Base-by-base conservation (phyloP, 2,113 vertebrate genomes). In the Mesitornis unicolor region DNA sequence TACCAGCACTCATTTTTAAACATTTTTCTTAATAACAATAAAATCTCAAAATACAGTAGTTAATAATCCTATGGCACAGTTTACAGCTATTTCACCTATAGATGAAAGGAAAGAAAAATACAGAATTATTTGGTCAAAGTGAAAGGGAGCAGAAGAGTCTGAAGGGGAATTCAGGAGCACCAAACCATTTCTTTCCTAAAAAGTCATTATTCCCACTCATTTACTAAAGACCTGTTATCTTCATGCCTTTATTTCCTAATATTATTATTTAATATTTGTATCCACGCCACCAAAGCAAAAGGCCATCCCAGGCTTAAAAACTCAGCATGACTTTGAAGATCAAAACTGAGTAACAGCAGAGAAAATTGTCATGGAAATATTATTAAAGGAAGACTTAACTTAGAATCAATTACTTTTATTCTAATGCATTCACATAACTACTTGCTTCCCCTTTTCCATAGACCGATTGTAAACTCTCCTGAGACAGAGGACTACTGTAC, bases 321-420 rank as follows among this genome's bases (percentile, higher is more conserved):
- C 36, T 65, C 93, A 61, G 81, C 29, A 28, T 79, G 68, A 36
- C 60, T 82, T 61, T 20, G 43, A 96, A 68, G 19, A 75, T 54
- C 13, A 97, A 84, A 83, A 54, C 36, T 38, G 40, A 95, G 25
- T 80, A 90, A 89, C 64, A 92, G 67, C 56, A 43, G 18, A 95
- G 35, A 48, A 95, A 87, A 94, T 42, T 59, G 29, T 69, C 36
- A 60, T 51, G 24, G 29, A 89, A 96, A 93, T 83, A 57, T 22
- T 75, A 89, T 26, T 69, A 82, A 77, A 89, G 88, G 64, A 84
- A 90, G 45, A 86, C 47, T 45, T 19, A 75, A 87, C 59, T 94
- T 87, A 47, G 96, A 96, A 96, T 95, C 67, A 84, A 78, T 68
- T 74, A 22, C 20, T 97, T 91, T 95, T 87, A 89, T 84, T 96